Percentiles rank a stretch among this genome's conserved stretches.
Evolutionary conservation across 2,888 invertebrate genomes (phyloP).

Genomic region (Eupithecia insigniata): DNA sequence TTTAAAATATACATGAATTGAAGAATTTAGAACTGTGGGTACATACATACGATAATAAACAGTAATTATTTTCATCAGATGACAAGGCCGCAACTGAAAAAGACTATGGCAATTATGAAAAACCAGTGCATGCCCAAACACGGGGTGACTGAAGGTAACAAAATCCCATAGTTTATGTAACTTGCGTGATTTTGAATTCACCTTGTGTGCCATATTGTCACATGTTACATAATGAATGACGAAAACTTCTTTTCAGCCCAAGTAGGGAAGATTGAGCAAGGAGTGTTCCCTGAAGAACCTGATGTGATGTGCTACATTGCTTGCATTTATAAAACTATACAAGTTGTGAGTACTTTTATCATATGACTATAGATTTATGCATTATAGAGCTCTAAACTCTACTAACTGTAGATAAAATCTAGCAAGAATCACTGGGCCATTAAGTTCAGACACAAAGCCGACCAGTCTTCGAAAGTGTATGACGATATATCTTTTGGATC

Average conservation of each 20-base stretch:
- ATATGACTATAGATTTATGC: not conserved
- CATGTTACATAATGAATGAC: not conserved
- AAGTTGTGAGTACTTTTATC: slow-evolving; percentile 60
- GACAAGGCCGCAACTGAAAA: slow-evolving; percentile 83
- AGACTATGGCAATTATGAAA: slow-evolving; percentile 83
- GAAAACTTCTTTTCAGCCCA: slow-evolving; percentile 56
- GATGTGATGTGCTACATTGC: slow-evolving; percentile 72
- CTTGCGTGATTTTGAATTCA: not conserved
- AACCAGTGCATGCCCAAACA: slow-evolving; percentile 86
- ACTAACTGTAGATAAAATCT: too few species aligned
- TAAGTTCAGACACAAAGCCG: not conserved
- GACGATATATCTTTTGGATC: too few species aligned
- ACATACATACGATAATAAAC: too few species aligned
- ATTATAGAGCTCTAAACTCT: not conserved
- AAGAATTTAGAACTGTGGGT: too few species aligned
- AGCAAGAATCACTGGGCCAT: too few species aligned
- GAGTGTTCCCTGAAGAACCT: slow-evolving; percentile 65
- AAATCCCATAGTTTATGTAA: not conserved
- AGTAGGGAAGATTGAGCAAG: slow-evolving; percentile 68
- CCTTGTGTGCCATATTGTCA: not conserved
- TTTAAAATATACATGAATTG: too few species aligned
- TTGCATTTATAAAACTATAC: slow-evolving; percentile 66
- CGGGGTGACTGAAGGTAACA: slow-evolving; percentile 79
- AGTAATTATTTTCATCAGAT: slow-evolving; percentile 55
- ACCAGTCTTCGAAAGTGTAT: not conserved